phyloP scores from a whole-genome alignment of 2,888 invertebrate genomes.

The Mechanitis messenoides region DNA sequence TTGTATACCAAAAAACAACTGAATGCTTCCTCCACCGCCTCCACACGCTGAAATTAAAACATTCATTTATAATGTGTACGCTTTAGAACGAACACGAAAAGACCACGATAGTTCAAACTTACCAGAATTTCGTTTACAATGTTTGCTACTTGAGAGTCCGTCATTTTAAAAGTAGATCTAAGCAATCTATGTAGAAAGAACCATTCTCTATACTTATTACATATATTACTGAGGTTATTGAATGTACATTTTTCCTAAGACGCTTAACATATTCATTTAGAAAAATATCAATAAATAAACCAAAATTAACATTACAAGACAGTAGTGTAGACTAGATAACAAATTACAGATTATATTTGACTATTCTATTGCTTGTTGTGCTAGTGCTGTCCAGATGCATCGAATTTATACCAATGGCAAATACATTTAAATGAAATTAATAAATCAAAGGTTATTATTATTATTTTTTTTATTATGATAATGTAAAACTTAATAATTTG shows the following conservation, averaged over 20 bases:
- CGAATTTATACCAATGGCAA: not conserved
- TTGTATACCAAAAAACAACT: conserved; percentile 90
- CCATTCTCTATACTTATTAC: not conserved
- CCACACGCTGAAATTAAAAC: conserved; percentile 79
- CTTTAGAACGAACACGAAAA: not conserved
- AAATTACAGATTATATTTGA: conserved; percentile 2
- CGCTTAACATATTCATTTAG: conserved; percentile 3
- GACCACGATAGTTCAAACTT: conserved; percentile 40
- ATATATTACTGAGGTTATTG: conserved; percentile 1
- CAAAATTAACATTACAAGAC: conserved; percentile 6
- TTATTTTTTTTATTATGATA: too few relatives aligned
- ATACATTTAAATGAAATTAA: not conserved
- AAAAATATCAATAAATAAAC: conserved; percentile 6
- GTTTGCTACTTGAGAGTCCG: conserved; percentile 78
- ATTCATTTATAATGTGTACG: conserved; percentile 6
- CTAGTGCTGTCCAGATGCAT: not conserved
- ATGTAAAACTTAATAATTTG: too few relatives aligned
- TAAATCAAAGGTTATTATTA: too few relatives aligned
- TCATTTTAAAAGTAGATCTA: conserved; percentile 53
- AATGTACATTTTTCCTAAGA: not conserved
- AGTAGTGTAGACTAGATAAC: conserved; percentile 1
- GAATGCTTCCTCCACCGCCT: conserved; percentile 92
- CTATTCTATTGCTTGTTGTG: not conserved
- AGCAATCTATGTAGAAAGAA: conserved; percentile 6
- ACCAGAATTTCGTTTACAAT: conserved; percentile 82